phyloP scores from a whole-genome alignment of 1,140 invertebrate species.

The Papilio glaucus region DNA sequence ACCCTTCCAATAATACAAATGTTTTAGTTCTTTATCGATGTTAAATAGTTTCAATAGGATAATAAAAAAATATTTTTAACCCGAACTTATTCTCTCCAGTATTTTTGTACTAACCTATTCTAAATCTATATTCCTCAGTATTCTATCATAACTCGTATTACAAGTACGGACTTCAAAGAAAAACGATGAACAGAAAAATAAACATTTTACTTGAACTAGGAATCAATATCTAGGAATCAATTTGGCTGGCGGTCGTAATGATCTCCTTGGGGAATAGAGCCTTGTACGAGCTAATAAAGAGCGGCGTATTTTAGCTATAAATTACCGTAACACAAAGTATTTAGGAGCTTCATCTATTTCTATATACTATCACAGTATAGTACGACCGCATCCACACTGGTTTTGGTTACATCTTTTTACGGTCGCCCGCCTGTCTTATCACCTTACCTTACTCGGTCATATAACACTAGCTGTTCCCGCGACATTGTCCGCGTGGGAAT shows the following conservation, averaged over 20 bases:
- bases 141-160: neutral
- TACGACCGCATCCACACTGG: no score
- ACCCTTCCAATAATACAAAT: neutral
- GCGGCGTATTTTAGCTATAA: neutral
- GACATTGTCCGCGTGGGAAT: no score
- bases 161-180: neutral
- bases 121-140: neutral
- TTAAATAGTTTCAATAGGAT: neutral
- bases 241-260: neutral
- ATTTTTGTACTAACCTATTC: no score
- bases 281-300: neutral
- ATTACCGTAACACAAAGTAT: neutral
- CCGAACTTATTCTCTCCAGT: no score
- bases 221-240: neutral
- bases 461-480: no score
- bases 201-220: constrained; percentile 16
- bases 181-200: constrained; percentile 1
- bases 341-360: no score
- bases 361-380: no score
- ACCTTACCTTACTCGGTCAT: no score
- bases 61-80: neutral
- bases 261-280: neutral
- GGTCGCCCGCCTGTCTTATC: no score
- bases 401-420: no score
- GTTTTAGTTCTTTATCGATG: neutral